These are phyloP conservation scores for Cybosia mesomella DNA, from an alignment of 2,888 invertebrate species.

Conservation along the genomic window DNA sequence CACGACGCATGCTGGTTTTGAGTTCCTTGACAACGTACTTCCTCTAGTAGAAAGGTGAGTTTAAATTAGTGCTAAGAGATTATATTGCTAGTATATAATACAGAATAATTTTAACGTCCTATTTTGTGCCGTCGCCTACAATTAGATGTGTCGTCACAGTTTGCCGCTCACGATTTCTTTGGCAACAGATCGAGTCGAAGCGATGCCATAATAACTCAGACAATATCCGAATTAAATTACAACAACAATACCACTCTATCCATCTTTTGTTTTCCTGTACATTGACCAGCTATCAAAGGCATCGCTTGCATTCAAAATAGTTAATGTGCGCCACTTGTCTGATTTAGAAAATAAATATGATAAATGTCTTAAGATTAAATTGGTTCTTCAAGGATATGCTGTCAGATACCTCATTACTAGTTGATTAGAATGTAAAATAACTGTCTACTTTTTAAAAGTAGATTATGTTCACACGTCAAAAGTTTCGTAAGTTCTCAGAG, in stretches of 20 bases:
- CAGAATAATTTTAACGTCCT: conserved; percentile 17
- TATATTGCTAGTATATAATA: conserved; percentile 29
- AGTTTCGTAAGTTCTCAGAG: neutral
- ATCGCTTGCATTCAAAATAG: conserved; percentile 19
- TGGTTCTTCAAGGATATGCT: neutral
- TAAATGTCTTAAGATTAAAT: neutral
- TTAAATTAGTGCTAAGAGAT: conserved; percentile 25
- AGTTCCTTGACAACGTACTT: conserved; percentile 95
- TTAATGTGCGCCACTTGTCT: conserved; percentile 17
- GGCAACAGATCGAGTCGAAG: conserved; percentile 52
- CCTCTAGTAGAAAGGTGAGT: conserved; percentile 92
- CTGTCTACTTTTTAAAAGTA: too few species aligned
- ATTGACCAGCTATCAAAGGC: conserved; percentile 28
- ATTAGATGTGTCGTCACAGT: conserved; percentile 59
- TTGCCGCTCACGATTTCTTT: conserved; percentile 63
- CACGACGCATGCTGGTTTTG: conserved; percentile 96
- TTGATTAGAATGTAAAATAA: conserved; percentile 1
- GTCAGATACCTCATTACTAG: conserved; percentile 4
- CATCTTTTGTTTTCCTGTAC: conserved; percentile 32
- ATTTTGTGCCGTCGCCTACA: conserved; percentile 47
- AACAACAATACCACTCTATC: conserved; percentile 35
- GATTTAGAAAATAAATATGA: conserved; percentile 10
- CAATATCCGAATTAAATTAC: conserved; percentile 46
- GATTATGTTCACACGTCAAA: neutral
- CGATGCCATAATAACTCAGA: conserved; percentile 43